These are phyloP conservation scores for Pyrrhia umbra DNA, from an alignment of 2,888 invertebrate genomes.

Conservation along the genomic window DNA sequence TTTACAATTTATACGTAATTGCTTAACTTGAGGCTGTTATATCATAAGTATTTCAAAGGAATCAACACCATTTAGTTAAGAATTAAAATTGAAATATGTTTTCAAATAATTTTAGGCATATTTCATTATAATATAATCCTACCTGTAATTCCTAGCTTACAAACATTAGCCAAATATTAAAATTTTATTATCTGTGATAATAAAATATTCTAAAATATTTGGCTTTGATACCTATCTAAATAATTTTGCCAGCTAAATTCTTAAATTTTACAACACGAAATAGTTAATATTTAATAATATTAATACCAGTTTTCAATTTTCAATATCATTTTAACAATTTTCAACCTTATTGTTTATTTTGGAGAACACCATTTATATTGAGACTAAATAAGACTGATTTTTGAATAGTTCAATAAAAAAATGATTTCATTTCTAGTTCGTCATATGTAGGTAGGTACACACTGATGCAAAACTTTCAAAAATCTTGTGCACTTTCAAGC, in stretches of 20 bases:
- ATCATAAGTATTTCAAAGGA: constrained; percentile 14
- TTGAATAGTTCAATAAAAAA: too few species aligned
- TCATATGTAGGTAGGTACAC: too few species aligned
- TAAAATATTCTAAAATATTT: neutral
- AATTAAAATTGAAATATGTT: constrained; percentile 5
- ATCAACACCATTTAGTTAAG: constrained; percentile 24
- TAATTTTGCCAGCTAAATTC: too few species aligned
- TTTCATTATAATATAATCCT: neutral
- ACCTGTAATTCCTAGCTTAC: neutral
- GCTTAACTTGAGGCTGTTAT: constrained; percentile 32
- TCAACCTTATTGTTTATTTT: too few species aligned
- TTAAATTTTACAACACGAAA: too few species aligned
- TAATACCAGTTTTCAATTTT: too few species aligned
- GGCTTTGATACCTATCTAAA: neutral
- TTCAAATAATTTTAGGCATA: neutral
- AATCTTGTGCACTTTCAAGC: constrained; percentile 46
- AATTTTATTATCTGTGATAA: neutral
- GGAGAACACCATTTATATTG: too few species aligned
- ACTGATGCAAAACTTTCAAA: constrained; percentile 34
- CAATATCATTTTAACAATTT: too few species aligned
- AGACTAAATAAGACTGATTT: too few species aligned
- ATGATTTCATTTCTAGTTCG: too few species aligned
- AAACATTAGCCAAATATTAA: too few species aligned
- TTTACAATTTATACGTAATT: constrained; percentile 52
- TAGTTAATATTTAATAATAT: too few species aligned